Evolutionary conservation across 2,888 invertebrate genomes (phyloP).

Genomic region (Boloria selene): DNA sequence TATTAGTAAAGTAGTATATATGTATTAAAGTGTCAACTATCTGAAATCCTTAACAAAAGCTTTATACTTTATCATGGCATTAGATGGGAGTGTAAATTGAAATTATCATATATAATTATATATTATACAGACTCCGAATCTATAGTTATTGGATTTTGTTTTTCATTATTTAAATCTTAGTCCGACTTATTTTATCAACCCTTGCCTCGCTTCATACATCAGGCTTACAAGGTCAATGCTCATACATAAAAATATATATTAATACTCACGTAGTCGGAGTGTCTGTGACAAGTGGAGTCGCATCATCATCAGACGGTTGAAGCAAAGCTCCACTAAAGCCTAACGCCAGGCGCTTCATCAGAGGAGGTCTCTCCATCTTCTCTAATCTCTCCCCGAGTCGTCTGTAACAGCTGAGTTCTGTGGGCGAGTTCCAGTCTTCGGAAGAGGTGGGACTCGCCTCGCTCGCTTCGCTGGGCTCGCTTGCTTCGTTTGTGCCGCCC

Average conservation of each 20-base stretch:
- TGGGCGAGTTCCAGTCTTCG: slow-evolving; percentile 93
- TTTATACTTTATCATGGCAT: too few species aligned
- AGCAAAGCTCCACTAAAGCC: slow-evolving; percentile 84
- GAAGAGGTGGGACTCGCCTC: slow-evolving; percentile 86
- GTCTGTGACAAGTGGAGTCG: slow-evolving; percentile 88
- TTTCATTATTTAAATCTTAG: too few species aligned
- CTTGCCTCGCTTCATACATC: too few species aligned
- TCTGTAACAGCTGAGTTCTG: slow-evolving; percentile 93
- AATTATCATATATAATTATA: too few species aligned
- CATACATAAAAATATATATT: not conserved
- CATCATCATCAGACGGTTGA: slow-evolving; percentile 84
- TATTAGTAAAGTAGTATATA: too few species aligned
- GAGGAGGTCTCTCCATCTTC: slow-evolving; percentile 86
- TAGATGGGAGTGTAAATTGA: too few species aligned
- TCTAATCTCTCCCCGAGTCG: slow-evolving; percentile 87
- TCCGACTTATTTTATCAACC: too few species aligned
- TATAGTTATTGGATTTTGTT: too few species aligned
- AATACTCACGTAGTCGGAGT: slow-evolving; percentile 80
- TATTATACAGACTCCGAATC: too few species aligned
- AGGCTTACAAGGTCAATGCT: not conserved
- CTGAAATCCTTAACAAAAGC: too few species aligned
- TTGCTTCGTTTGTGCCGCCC: slow-evolving; percentile 59
- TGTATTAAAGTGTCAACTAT: too few species aligned
- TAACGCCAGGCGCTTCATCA: slow-evolving; percentile 90
- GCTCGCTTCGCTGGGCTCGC: slow-evolving; percentile 65